Evolutionary conservation across 1,140 invertebrate genomes (phyloP).

Genomic region (fruit fly (Drosophila melanogaster)): Release_6_plus_ISO1_MT NC_004354.4:10006501-10007000

Average conservation of each 20-base stretch:
- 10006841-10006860: conserved; percentile 61
- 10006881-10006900: background rate
- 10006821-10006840: conserved; percentile 63
- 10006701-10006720: conserved; percentile 4
- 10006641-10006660: conserved; percentile 12
- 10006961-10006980: no score
- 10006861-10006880: conserved; percentile 64
- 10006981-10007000: no score
- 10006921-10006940: no score
- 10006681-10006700: conserved; percentile 27
- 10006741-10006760: conserved; percentile 16
- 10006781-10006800: conserved; percentile 55
- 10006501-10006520: conserved; percentile 15
- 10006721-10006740: conserved; percentile 24
- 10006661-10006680: conserved; percentile 9
- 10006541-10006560: conserved; percentile 10
- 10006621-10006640: conserved; percentile 34
- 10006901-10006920: no score
- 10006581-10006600: conserved; percentile 28
- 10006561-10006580: conserved; percentile 41
- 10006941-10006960: no score
- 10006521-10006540: conserved; percentile 1
- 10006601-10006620: conserved; percentile 28
- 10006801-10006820: conserved; percentile 65
- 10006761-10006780: conserved; percentile 34